Evolutionary conservation across 1,140 invertebrate genomes (phyloP), one percentile per base, ranked within the genome.

Genomic region (Neuroterus valhalla): DNA sequence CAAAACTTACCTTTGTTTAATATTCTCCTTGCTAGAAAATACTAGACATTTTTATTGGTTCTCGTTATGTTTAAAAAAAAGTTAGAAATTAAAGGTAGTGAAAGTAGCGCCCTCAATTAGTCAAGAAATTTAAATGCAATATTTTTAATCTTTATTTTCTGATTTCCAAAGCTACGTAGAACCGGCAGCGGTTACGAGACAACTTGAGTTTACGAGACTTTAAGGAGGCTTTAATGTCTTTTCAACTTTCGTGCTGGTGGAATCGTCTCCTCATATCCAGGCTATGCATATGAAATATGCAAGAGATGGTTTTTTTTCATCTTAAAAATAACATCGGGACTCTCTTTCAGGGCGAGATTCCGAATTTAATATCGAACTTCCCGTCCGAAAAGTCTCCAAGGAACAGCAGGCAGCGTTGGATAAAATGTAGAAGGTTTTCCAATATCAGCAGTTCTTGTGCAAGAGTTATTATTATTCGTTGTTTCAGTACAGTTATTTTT

Each of bases 231-330:
- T 48, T 48, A n/a, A 48, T 5, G 17, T 17, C 46, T 48, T 48
- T 48, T n/a, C 17, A 48, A 48, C 46, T 48, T 19, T 48, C 4
- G 31, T 38, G 31, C 31, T 38, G 31, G 31, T 38, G 5, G 46
- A 48, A 48, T 19, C 46, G 31, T 38, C 31, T 38, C 46, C 10
- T 48, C 46, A 48, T 48, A 48, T 48, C 15, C 3, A 48, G 17
- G 46, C 46, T 19, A 17, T 48, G 46, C 4, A 48, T 48, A 48
- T 48, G 46, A 48, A 48, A 48, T 48, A n/a, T 48, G 46, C 17
- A n/a, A n/a, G 10, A 48, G 46, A 19, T 19, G 17, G 15, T 17
- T 0, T 48, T 48, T 17, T 8, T n/a, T n/a, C 6, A n/a, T 48
- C 17, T 5, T 17, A 48, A 48, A 48, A 48, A 46, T 46, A 15